Evolutionary conservation across 2,113 vertebrate species (phyloP), one percentile per base, ranked within the genome.

Genomic region (Pelmatolapia mariae): DNA sequence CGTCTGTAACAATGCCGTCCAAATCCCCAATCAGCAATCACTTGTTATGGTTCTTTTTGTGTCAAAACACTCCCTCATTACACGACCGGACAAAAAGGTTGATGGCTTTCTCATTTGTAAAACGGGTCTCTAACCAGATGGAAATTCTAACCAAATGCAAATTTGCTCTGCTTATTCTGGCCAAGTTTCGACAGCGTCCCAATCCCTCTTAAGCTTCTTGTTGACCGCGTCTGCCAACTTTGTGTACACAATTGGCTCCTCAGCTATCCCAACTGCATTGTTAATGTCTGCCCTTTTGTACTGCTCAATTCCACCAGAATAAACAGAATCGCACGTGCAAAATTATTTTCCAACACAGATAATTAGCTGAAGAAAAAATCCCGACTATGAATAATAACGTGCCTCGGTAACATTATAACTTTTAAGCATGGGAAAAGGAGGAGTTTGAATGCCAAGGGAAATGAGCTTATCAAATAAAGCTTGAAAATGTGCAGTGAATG

Each of bases 401-500:
- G 87, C 89, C 82, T 83, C 36, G 26, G 92, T 89, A 92, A 93
- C 94, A 91, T 94, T 94, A 94, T 61, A 94, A 96, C 90, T 96
- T 96, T 94, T 93, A 92, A 94, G 94, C 93, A 92, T 85, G 91
- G 89, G 92, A 94, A 93, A 92, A 89, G 85, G 86, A 93, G 53
- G 90, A 85, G 93, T 93, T 93, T 89, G 86, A 93, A 95, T 86
- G 91, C 92, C 89, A 79, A 82, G 95, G 92, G 93, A 94, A 94
- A 94, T 87, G 88, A 93, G 95, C 95, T 96, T 95, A 96, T 97
- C 95, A 96, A 96, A 96, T 95, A 96, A 96, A 94, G 94, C 95
- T 95, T 89, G 91, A 93, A 95, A 96, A 96, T 97, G 96, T 96
- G 95, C 93, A 91, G 87, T 91, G 95, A 96, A 96, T 96, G 95